Evolutionary conservation across 2,113 vertebrate genomes (phyloP).

Genomic region (Rhagologus leucostigma): DNA sequence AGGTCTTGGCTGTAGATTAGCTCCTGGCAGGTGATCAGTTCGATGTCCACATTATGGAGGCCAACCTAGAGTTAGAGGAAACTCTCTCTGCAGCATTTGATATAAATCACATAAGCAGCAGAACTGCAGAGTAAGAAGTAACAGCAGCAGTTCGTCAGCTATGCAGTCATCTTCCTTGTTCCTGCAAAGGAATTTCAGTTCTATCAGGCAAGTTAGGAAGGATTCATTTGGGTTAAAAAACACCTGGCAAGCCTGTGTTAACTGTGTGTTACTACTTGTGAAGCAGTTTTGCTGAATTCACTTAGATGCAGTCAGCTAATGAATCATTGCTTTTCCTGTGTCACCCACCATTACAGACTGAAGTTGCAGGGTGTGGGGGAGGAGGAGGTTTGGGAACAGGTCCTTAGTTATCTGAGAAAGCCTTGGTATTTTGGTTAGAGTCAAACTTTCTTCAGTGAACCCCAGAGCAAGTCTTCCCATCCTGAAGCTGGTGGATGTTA

Average conservation of each 20-base stretch:
- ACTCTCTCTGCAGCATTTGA: constrained; percentile 11
- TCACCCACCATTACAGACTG: background rate
- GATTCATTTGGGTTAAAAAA: background rate
- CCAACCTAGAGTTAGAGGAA: constrained; percentile 9
- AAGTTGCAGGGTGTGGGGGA: background rate
- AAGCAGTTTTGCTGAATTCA: background rate
- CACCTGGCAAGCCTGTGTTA: background rate
- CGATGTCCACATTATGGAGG: background rate
- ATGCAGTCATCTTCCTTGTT: background rate
- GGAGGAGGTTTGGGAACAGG: background rate
- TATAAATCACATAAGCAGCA: constrained; percentile 2
- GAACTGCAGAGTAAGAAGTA: constrained; percentile 33
- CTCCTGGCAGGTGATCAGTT: background rate
- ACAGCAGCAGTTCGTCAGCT: background rate
- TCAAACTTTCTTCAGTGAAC: background rate
- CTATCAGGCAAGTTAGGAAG: background rate
- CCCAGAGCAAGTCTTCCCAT: background rate
- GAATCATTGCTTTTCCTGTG: background rate
- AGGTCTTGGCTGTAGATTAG: background rate
- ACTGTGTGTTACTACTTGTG: background rate
- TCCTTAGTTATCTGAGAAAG: background rate
- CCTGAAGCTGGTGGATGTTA: background rate
- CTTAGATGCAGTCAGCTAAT: background rate
- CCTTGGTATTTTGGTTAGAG: background rate
- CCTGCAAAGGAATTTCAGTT: background rate